Conservation (phyloP, 35 echinoderm and acorn worm species). For the Holothuria glaberrima region DNA sequence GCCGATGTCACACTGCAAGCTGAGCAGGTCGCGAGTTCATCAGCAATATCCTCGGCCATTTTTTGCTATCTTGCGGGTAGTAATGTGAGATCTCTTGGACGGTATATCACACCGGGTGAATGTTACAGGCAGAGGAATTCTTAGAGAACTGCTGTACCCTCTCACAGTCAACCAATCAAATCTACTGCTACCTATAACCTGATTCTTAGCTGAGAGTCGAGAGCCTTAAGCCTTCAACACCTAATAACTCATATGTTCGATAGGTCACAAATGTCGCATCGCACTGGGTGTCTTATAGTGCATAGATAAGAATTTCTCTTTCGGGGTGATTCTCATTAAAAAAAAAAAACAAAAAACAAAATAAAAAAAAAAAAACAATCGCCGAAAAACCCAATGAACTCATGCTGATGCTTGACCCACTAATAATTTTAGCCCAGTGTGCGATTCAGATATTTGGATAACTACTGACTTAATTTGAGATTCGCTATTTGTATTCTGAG, state of each 20-base stretch:
- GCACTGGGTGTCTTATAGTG: neutral
- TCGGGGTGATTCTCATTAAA: neutral
- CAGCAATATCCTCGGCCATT: slow-evolving; percentile 44
- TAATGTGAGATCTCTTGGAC: slow-evolving; percentile 71
- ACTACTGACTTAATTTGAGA: no score
- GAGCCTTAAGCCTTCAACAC: neutral
- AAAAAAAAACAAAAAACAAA: no score
- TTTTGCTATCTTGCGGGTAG: slow-evolving; percentile 63
- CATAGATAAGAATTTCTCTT: neutral
- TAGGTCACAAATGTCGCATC: slow-evolving; percentile 10
- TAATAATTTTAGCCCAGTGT: neutral
- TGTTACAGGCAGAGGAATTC: slow-evolving; percentile 54
- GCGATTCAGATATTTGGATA: neutral
- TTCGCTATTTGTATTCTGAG: no score
- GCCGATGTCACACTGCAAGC: slow-evolving; percentile 64
- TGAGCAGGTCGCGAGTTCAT: slow-evolving; percentile 14
- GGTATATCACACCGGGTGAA: slow-evolving; percentile 69
- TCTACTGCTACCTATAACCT: neutral
- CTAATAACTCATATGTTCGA: neutral
- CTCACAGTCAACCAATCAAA: neutral
- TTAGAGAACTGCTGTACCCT: neutral
- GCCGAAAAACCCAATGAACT: neutral
- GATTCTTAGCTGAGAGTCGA: neutral
- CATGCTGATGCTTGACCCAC: neutral
- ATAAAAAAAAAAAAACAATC: no score